phyloP scores from a whole-genome alignment of 2,113 vertebrate species.

The Melospiza melodia region DNA sequence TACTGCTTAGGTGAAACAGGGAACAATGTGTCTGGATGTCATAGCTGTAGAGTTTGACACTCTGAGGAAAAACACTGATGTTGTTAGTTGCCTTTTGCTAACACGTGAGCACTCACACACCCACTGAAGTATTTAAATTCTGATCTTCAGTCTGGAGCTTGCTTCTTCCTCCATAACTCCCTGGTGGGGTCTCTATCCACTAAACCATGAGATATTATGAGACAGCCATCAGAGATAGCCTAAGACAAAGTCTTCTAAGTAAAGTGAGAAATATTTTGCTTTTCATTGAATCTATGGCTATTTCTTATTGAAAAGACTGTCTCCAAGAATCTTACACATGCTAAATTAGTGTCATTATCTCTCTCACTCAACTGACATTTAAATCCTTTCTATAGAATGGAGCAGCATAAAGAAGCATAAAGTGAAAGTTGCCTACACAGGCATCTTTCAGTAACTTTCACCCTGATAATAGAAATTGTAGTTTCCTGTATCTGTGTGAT shows the following conservation, averaged over 20 bases:
- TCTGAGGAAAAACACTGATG: neutral
- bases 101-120: neutral
- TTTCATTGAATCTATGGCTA: neutral
- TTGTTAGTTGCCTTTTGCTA: neutral
- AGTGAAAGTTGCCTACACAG: neutral
- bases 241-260: neutral
- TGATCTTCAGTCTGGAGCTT: neutral
- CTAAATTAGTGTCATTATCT: neutral
- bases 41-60: neutral
- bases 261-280: neutral
- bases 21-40: rapidly evolving
- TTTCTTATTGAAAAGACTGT: neutral
- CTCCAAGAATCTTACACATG: neutral
- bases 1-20: neutral
- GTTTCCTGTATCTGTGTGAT: neutral
- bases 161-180: neutral
- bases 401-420: neutral
- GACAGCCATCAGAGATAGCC: neutral
- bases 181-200: neutral
- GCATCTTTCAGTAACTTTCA: neutral
- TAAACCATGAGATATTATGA: neutral
- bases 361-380: neutral
- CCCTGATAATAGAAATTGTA: neutral
- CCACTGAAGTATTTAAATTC: neutral
- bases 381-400: neutral